Percentiles rank a stretch among this genome's conserved stretches.
Conservation (phyloP, 2,113 vertebrate species). For the Notarius quadriscutis region DNA sequence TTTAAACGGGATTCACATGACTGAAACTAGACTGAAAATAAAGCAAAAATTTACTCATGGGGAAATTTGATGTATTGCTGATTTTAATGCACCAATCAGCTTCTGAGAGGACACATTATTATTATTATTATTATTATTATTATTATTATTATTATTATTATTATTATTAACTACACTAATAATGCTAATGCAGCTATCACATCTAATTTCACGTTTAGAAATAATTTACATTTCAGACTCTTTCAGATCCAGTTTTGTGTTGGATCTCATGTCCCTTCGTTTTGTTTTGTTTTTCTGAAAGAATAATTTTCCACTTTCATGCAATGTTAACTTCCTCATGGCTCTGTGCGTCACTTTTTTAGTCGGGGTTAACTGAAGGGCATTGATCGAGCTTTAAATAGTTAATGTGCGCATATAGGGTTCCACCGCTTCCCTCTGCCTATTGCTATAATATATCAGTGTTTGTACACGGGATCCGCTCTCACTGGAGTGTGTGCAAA, state of each 20-base stretch:
- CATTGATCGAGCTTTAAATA: constrained; percentile 65
- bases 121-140: neutral
- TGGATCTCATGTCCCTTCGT: neutral
- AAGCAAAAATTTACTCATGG: neutral
- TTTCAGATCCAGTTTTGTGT: neutral
- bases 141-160: neutral
- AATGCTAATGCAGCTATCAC: neutral
- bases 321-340: constrained; percentile 28
- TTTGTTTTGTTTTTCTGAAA: constrained; percentile 1
- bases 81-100: neutral
- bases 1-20: neutral
- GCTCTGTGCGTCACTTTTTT: constrained; percentile 48
- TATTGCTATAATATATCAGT: constrained; percentile 60
- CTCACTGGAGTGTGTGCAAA: constrained; percentile 50
- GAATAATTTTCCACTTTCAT: constrained; percentile 23
- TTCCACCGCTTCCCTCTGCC: constrained; percentile 54
- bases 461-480: constrained; percentile 52
- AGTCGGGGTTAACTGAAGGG: constrained; percentile 60
- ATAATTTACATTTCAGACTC: neutral
- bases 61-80: neutral
- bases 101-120: neutral
- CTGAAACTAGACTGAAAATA: neutral
- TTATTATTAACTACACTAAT: neutral
- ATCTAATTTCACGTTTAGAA: neutral
- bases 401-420: constrained; percentile 60